Evolutionary conservation across 2,113 vertebrate genomes (phyloP).

Genomic region (Mandrillus leucophaeus): DNA sequence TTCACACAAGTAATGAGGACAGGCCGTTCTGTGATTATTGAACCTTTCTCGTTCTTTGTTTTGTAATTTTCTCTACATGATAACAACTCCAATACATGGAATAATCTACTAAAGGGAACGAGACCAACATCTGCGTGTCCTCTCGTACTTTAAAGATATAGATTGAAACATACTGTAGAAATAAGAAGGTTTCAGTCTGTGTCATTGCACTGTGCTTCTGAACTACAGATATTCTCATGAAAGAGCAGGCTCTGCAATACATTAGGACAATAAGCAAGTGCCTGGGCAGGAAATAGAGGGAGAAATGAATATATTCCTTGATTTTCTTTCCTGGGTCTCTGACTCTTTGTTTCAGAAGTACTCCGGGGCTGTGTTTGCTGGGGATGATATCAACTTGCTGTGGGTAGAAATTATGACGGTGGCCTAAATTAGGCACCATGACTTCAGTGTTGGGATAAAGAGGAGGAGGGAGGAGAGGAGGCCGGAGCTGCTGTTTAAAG

Average conservation of each 20-base stretch:
- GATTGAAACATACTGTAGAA: background rate
- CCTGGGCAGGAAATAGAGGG: background rate
- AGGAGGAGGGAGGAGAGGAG: background rate
- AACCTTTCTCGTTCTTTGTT: conserved; percentile 35
- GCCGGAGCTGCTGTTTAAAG: background rate
- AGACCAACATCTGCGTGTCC: background rate
- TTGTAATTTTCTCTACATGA: background rate
- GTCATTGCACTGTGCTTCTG: background rate
- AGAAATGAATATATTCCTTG: background rate
- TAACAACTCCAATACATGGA: background rate
- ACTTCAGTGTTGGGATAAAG: conserved; percentile 47
- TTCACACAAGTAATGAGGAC: conserved; percentile 65
- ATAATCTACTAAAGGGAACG: background rate
- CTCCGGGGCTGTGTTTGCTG: conserved; percentile 21
- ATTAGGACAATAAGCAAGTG: background rate
- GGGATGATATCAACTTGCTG: conserved; percentile 51
- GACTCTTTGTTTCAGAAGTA: conserved; percentile 6
- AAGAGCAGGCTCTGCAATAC: background rate
- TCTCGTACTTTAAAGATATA: background rate
- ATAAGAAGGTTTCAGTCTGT: background rate
- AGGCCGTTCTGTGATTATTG: conserved; percentile 23
- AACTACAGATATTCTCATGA: background rate
- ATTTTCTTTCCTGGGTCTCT: background rate
- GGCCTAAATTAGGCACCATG: conserved; percentile 62
- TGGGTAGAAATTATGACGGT: conserved; percentile 58